Evolutionary conservation across 2,888 invertebrate genomes (phyloP).

Genomic region (Microplitis deprimator): DNA sequence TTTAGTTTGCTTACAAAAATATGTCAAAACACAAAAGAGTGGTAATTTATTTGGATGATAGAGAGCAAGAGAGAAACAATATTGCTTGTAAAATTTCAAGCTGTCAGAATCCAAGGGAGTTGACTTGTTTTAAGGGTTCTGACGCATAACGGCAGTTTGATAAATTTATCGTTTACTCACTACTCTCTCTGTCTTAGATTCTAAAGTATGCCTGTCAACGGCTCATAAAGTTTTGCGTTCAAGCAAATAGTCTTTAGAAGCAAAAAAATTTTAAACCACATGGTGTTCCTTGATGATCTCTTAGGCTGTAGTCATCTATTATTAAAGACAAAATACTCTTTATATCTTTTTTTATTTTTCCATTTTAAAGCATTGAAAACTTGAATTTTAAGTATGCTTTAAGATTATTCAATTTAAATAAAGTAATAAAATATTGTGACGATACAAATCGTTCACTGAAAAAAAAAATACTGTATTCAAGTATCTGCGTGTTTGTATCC

Average conservation of each 20-base stretch:
- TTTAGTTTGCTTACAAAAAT: neutral
- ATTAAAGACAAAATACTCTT: constrained; percentile 5
- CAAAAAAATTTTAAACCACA: constrained; percentile 52
- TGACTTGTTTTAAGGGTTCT: constrained; percentile 5
- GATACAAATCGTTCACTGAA: too few relatives aligned
- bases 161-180: constrained; percentile 50
- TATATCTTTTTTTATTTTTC: constrained; percentile 16
- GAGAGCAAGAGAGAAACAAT: neutral
- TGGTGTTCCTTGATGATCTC: constrained; percentile 57
- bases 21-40: neutral
- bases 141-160: constrained; percentile 37
- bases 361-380: neutral
- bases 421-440: too few relatives aligned
- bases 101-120: neutral
- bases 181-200: constrained; percentile 51
- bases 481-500: too few relatives aligned
- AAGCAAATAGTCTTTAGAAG: constrained; percentile 39
- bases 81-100: neutral
- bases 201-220: constrained; percentile 61
- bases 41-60: neutral
- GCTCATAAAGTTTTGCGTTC: constrained; percentile 55
- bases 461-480: too few relatives aligned
- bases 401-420: too few relatives aligned
- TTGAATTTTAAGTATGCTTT: too few relatives aligned
- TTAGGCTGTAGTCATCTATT: neutral